Conservation (phyloP, 2,113 vertebrate genomes). For the Rhodinocichla rosea region DNA sequence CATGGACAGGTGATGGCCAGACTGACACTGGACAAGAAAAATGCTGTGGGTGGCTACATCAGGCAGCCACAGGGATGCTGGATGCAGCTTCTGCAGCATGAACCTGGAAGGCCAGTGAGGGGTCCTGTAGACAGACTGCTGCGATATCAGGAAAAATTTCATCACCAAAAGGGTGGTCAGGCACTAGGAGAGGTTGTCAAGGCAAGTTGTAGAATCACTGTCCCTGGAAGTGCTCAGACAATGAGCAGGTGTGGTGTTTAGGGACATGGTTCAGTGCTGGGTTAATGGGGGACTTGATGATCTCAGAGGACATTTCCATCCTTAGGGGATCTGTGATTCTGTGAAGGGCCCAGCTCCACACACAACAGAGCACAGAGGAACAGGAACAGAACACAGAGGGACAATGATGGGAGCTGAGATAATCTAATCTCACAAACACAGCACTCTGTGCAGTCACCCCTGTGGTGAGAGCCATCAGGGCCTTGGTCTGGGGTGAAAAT, state of each 20-base stretch:
- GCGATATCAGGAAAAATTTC: neutral
- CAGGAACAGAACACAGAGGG: neutral
- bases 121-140: neutral
- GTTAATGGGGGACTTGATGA: neutral
- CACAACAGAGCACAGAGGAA: neutral
- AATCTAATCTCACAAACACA: neutral
- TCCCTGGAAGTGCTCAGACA: neutral
- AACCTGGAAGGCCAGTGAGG: neutral
- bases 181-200: neutral
- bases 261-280: neutral
- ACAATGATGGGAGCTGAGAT: neutral
- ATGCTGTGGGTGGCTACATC: fast-evolving
- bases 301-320: neutral
- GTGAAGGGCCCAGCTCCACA: neutral
- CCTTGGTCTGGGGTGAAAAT: neutral
- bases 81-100: neutral
- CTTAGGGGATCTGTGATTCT: neutral
- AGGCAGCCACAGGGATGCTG: neutral
- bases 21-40: neutral
- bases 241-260: neutral
- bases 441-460: neutral
- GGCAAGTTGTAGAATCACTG: neutral
- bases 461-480: neutral
- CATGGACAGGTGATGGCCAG: neutral
- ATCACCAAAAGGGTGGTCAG: neutral